A percentile compares a stretch with the other conserved stretches of the same genome.
Conservation (phyloP, 2,888 invertebrate species). For the Mythimna ferrago region DNA sequence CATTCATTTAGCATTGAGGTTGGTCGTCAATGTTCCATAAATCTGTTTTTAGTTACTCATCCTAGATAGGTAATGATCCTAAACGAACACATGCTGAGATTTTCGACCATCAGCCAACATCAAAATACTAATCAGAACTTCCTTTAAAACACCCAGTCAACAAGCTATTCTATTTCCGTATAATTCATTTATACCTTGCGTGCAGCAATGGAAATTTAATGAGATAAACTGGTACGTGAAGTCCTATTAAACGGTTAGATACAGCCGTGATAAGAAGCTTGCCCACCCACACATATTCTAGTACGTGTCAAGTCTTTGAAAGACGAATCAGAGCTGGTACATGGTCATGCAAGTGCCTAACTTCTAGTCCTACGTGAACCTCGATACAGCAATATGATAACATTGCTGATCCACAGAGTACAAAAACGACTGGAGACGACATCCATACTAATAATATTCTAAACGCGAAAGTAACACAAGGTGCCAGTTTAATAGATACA, state of each 20-base stretch:
- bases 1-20: slow-evolving; percentile 21
- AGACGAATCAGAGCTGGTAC: neutral
- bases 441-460: neutral
- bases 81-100: neutral
- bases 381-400: slow-evolving; percentile 19
- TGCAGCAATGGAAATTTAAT: slow-evolving; percentile 20
- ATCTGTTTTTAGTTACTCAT: neutral
- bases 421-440: neutral
- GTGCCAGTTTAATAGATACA: neutral
- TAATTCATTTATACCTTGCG: slow-evolving; percentile 4
- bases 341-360: slow-evolving; percentile 8
- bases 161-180: neutral
- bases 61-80: neutral
- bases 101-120: too few relatives aligned
- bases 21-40: neutral
- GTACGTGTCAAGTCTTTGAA: neutral
- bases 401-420: neutral
- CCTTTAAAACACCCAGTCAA: neutral
- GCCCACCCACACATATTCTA: slow-evolving; percentile 4
- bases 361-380: slow-evolving; percentile 5
- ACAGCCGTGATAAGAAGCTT: neutral
- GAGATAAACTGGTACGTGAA: slow-evolving; percentile 27
- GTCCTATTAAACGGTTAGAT: slow-evolving; percentile 20
- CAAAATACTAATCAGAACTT: neutral
- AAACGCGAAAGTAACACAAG: neutral